A percentile compares a stretch with the other conserved stretches of the same genome.
phyloP scores from a whole-genome alignment of 2,113 vertebrate genomes.

The Chauna torquata region DNA sequence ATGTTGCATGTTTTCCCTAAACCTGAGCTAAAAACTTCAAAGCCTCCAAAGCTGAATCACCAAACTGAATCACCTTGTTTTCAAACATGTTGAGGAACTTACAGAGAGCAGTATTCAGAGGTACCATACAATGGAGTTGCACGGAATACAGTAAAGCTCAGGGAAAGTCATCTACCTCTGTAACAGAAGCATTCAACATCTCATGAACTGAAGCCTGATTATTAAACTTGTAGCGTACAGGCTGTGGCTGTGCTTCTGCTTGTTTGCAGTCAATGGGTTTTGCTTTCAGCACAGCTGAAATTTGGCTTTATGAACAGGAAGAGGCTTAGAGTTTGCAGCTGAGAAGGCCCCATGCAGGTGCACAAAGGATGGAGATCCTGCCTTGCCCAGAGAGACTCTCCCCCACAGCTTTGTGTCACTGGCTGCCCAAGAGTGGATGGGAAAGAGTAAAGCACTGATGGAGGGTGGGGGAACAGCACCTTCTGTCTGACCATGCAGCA shows the following conservation, averaged over 20 bases:
- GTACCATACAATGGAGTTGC: neutral
- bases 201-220: neutral
- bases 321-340: neutral
- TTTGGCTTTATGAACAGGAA: neutral
- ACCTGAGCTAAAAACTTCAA: conserved; percentile 42
- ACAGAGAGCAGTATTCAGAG: neutral
- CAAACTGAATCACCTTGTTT: neutral
- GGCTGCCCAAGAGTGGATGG: rapidly evolving
- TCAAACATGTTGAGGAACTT: neutral
- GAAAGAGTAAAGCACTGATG: neutral
- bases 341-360: neutral
- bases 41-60: conserved; percentile 4
- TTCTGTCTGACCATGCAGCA: neutral
- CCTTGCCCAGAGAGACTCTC: neutral
- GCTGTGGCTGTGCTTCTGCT: neutral
- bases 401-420: neutral
- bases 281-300: neutral
- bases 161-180: neutral
- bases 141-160: neutral
- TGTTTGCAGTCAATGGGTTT: neutral
- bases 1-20: neutral
- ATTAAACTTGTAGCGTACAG: neutral
- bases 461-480: neutral
- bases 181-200: neutral
- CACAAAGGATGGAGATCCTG: neutral